Percentiles rank a stretch among this genome's conserved stretches.
Evolutionary conservation across 2,797 vertebrate genomes (phyloP).

Genomic region (Enoplosus armatus): DNA sequence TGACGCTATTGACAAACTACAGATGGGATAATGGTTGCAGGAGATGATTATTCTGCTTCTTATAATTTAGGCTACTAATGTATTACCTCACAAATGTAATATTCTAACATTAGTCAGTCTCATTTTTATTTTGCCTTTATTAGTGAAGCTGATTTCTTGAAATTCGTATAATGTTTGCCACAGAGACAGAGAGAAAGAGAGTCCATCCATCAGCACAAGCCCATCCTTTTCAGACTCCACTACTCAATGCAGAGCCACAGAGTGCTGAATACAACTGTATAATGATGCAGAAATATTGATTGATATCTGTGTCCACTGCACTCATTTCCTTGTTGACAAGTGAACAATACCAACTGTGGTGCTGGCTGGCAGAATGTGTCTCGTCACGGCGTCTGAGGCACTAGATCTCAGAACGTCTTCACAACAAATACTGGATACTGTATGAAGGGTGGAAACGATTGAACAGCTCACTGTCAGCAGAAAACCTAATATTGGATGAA

Average conservation of each 20-base stretch:
- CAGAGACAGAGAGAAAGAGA: background rate
- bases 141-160: conserved; percentile 16
- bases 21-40: background rate
- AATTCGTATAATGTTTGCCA: background rate
- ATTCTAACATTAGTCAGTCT: background rate
- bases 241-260: conserved; percentile 41
- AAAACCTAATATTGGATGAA: background rate
- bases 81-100: conserved; percentile 22
- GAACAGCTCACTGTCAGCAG: background rate
- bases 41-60: conserved; percentile 31
- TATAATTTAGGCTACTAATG: background rate
- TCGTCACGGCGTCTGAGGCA: conserved; percentile 9
- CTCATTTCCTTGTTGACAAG: conserved; percentile 58
- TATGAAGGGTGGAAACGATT: background rate
- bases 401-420: conserved; percentile 10
- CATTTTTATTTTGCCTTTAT: conserved; percentile 5
- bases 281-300: conserved; percentile 65
- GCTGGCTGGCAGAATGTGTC: conserved; percentile 23
- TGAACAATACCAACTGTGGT: conserved; percentile 41
- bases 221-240: conserved; percentile 11
- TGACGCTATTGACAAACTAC: conserved; percentile 20
- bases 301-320: conserved; percentile 53
- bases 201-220: conserved; percentile 38
- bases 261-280: conserved; percentile 44
- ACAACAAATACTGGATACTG: conserved; percentile 11